These are phyloP conservation scores for Megaceryle torquata DNA, from an alignment of 2,113 vertebrate genomes.

Conservation along the genomic window DNA sequence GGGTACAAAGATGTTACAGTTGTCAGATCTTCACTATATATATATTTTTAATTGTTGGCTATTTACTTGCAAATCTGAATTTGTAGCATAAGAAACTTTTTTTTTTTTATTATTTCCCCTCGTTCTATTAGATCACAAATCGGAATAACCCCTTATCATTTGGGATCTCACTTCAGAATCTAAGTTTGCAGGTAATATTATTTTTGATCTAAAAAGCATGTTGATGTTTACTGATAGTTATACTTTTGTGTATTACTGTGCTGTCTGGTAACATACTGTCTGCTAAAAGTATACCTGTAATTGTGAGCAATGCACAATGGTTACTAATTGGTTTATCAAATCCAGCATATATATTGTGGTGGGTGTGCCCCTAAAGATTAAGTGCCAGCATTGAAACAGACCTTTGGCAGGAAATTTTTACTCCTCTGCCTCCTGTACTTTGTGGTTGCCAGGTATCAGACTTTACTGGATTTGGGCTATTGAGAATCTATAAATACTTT, in stretches of 20 bases:
- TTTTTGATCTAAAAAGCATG: not conserved
- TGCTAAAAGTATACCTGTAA: not conserved
- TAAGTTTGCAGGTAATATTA: constrained; percentile 91
- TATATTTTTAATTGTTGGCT: not conserved
- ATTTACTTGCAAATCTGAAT: not conserved
- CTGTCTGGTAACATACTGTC: not conserved
- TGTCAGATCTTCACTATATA: not conserved
- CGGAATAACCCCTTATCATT: constrained; percentile 87
- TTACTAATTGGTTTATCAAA: not conserved
- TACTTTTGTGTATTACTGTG: not conserved
- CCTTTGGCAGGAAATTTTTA: not conserved
- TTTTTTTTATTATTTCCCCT: not conserved
- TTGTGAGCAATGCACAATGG: not conserved
- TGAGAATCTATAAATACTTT: not conserved
- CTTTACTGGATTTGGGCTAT: not conserved
- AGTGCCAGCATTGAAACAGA: not conserved
- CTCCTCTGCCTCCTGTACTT: not conserved
- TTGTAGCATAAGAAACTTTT: not conserved
- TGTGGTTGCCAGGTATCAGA: not conserved
- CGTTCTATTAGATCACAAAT: constrained; percentile 86
- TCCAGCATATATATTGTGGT: not conserved
- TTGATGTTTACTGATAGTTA: not conserved
- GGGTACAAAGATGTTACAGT: not conserved
- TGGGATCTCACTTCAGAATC: constrained; percentile 94
- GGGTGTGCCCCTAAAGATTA: not conserved